A percentile compares a stretch with the other conserved stretches of the same genome.
phyloP scores from a whole-genome alignment of 2,113 vertebrate species.

The Cavia aperea region DNA sequence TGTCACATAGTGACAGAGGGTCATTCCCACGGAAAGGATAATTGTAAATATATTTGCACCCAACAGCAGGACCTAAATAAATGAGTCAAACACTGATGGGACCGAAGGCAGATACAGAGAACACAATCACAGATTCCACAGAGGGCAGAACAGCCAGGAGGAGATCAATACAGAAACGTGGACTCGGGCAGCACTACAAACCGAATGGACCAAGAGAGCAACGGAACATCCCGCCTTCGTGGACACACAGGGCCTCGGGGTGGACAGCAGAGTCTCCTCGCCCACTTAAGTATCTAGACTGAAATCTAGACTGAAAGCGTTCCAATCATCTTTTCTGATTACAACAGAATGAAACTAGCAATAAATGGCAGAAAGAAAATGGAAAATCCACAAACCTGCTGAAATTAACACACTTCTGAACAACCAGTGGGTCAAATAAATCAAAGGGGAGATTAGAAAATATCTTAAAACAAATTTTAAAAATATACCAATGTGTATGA shows the following conservation, averaged over 20 bases:
- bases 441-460: slow-evolving; percentile 12
- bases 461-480: background rate
- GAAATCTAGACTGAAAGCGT: background rate
- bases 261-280: background rate
- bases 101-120: background rate
- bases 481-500: background rate
- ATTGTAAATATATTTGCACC: background rate
- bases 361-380: background rate
- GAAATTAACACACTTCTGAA: slow-evolving; percentile 17
- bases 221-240: background rate
- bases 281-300: background rate
- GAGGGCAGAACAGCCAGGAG: background rate
- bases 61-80: background rate
- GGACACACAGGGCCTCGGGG: background rate
- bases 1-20: background rate
- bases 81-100: background rate
- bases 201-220: background rate
- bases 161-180: background rate
- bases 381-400: background rate
- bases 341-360: background rate
- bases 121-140: background rate
- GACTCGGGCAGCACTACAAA: background rate
- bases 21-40: background rate
- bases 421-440: background rate
- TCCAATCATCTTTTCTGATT: background rate